Percentiles rank a stretch among this genome's conserved stretches.
Conservation (phyloP, 2,888 invertebrate genomes). For the Phaedon cochleariae region DNA sequence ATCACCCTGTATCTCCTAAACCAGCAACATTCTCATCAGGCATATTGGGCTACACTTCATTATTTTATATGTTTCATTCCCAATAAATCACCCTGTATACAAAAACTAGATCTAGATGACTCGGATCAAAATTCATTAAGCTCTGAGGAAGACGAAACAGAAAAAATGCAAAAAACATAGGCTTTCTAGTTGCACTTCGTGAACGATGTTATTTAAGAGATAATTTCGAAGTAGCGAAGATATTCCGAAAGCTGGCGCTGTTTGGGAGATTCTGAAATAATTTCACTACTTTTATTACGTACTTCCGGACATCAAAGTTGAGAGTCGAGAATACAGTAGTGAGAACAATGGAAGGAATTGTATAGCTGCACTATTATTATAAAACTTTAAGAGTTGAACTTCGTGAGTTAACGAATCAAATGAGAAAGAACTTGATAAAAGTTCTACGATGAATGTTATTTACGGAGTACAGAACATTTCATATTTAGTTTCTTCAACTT, state of each 20-base stretch:
- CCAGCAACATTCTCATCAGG: too few relatives aligned
- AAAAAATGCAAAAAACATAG: too few relatives aligned
- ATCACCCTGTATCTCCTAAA: too few relatives aligned
- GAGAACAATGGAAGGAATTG: not conserved
- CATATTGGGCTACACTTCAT: too few relatives aligned
- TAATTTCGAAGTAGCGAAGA: not conserved
- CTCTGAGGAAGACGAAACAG: too few relatives aligned
- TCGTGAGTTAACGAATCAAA: not conserved
- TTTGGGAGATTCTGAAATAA: not conserved
- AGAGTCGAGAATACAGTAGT: not conserved
- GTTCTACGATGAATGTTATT: not conserved
- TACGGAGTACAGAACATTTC: not conserved
- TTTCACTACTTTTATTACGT: not conserved
- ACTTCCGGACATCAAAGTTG: not conserved
- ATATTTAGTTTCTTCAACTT: not conserved
- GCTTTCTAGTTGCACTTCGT: too few relatives aligned
- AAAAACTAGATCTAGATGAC: too few relatives aligned
- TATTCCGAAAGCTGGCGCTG: not conserved
- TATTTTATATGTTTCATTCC: too few relatives aligned
- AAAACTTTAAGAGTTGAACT: not conserved
- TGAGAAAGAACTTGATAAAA: not conserved
- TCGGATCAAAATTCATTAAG: too few relatives aligned
- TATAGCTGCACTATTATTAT: not conserved
- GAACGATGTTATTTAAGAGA: not conserved
- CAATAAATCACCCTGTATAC: too few relatives aligned